Evolutionary conservation across 2,888 invertebrate genomes (phyloP), one percentile per base, ranked within the genome.

Genomic region (Mycalesis mineus): DNA sequence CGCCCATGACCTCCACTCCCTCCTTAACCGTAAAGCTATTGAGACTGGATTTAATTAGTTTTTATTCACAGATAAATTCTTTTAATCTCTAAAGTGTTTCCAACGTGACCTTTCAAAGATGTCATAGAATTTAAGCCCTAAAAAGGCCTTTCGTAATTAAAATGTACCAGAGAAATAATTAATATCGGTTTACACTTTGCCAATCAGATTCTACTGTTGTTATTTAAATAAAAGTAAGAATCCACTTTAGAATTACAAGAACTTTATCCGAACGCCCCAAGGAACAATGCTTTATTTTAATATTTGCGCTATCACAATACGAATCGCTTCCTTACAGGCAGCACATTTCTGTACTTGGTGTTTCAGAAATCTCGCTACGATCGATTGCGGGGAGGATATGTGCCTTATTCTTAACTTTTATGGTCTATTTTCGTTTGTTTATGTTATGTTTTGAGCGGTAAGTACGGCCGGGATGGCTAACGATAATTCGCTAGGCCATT

Each of bases 401-500:
- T 39, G 48, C 64, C 40, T 42, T 62, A 57, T 37, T 13, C 7
- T 29, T 6, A 42, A 17, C 29, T 8, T 14, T 28, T 55, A 57
- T 15, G 52, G 62, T 48, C 47, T 33, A 58, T 44, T 62, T 62
- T 62, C 31, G 52, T 7, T 22, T 42, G 45, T 45, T 48, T 49
- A 52, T 39, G 55, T 11, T 22, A 33, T 50, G 53, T 31, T 47
- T 41, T 39, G 44, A 55, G 57, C 52, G 58, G 54, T 61, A 53
- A 62, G 59, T 56, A 49, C 56, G 60, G 53, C 61, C 58, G 65
- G 63, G 65, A 55, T 62, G 62, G 65, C 63, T 71, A 70, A 71
- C 71, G 70, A 71, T 71, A 70, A 71, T 71, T 71, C 70, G 68
- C 68, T 58, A 65, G 65, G 65, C 68, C 69, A 70, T 71, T 70